A percentile compares a stretch with the other conserved stretches of the same genome.
Evolutionary conservation across 2,113 vertebrate species (phyloP).

Genomic region (Eretmochelys imbricata): DNA sequence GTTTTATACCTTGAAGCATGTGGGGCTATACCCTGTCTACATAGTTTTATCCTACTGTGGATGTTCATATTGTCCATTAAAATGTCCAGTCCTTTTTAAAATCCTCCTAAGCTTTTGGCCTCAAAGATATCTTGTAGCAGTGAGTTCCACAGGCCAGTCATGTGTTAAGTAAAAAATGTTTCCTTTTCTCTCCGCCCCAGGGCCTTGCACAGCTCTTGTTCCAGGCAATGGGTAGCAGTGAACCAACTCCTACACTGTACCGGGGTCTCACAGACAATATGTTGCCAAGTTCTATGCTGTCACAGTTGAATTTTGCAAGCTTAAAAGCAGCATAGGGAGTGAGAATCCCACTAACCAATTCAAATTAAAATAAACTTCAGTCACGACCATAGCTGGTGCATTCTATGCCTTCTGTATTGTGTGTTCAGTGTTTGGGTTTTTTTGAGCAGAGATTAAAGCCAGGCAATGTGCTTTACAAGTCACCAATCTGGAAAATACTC

Average conservation of each 20-base stretch:
- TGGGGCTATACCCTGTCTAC: neutral
- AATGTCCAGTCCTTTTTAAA: neutral
- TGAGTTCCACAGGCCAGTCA: neutral
- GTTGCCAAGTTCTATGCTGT: rapidly evolving
- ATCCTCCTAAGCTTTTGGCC: neutral
- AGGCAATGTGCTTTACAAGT: neutral
- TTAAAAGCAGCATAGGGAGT: neutral
- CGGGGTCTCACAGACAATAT: too few species aligned
- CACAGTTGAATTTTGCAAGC: neutral
- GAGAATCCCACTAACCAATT: neutral
- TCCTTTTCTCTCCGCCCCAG: neutral
- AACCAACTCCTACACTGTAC: neutral
- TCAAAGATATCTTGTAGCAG: neutral
- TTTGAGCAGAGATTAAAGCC: neutral
- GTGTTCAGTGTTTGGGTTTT: neutral
- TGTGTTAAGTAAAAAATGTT: neutral
- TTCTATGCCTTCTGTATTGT: neutral
- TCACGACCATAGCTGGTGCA: neutral
- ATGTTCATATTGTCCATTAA: neutral
- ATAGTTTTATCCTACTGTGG: neutral
- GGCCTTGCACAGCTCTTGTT: neutral
- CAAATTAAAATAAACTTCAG: neutral
- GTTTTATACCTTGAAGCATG: neutral
- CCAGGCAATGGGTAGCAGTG: neutral
- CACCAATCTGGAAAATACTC: constrained; percentile 67